Conservation (phyloP, 30 jellyfish, hydroid and myxozoan species). For the Aurelia sp. region DNA sequence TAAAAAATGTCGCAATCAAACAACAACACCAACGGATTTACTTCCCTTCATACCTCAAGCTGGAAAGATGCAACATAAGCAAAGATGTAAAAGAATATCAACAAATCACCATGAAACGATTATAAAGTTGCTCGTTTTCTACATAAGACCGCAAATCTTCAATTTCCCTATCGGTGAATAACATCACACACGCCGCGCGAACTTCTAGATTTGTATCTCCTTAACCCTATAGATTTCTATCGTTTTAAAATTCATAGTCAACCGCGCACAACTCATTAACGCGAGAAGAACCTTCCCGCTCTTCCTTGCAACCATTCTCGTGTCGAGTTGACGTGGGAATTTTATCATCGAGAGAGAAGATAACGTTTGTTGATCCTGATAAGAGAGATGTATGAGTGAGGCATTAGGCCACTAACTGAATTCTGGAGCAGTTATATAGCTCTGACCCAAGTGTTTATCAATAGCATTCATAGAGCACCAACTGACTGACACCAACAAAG, state of each 20-base stretch:
- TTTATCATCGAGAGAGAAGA: neutral
- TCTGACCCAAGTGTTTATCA: too few relatives aligned
- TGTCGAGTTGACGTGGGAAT: slow-evolving; percentile 20
- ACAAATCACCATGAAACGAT: slow-evolving; percentile 37
- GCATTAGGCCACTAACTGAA: too few relatives aligned
- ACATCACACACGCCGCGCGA: slow-evolving; percentile 43
- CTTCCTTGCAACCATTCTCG: neutral
- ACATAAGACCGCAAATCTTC: slow-evolving; percentile 59
- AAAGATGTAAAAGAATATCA: slow-evolving; percentile 14
- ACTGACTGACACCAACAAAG: too few relatives aligned
- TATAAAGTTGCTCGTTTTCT: slow-evolving; percentile 39
- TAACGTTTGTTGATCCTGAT: too few relatives aligned
- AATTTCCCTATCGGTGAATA: slow-evolving; percentile 39
- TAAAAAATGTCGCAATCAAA: too few relatives aligned
- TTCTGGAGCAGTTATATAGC: neutral
- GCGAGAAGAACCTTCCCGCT: slow-evolving; percentile 20
- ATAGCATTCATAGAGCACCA: too few relatives aligned
- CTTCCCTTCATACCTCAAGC: too few relatives aligned
- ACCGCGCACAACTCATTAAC: slow-evolving; percentile 38
- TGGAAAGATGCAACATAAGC: too few relatives aligned
- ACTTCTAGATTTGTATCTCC: slow-evolving; percentile 32
- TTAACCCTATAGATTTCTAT: slow-evolving; percentile 50
- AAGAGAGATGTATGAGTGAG: too few relatives aligned
- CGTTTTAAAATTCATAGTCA: slow-evolving; percentile 50
- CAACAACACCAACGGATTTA: too few relatives aligned